phyloP scores from a whole-genome alignment of 2,113 vertebrate genomes.

The Myxocyprinus asiaticus region DNA sequence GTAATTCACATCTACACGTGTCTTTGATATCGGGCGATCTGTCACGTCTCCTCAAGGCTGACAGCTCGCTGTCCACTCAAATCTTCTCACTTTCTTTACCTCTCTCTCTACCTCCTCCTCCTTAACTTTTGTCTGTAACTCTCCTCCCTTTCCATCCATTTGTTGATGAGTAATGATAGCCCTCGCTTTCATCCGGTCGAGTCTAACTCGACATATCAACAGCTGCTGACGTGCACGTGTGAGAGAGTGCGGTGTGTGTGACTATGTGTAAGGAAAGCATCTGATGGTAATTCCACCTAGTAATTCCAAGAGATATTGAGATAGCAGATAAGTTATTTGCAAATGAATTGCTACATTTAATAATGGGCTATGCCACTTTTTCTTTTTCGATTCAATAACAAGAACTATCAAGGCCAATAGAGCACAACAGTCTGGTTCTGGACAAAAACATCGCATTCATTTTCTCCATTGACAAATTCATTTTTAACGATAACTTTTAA shows the following conservation, averaged over 20 bases:
- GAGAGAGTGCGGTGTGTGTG: constrained; percentile 41
- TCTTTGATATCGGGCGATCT: constrained; percentile 67
- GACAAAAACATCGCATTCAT: too few relatives aligned
- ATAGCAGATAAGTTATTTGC: too few relatives aligned
- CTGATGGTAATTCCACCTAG: constrained; percentile 74
- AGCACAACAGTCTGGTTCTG: too few relatives aligned
- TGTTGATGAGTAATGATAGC: constrained; percentile 61
- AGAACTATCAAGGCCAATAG: too few relatives aligned
- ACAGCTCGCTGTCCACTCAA: constrained; percentile 66
- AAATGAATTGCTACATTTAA: too few relatives aligned
- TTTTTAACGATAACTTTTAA: too few relatives aligned
- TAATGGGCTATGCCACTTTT: too few relatives aligned
- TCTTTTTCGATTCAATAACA: too few relatives aligned
- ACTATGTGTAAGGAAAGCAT: constrained; percentile 22
- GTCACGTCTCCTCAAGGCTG: constrained; percentile 66
- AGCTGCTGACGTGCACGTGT: background rate
- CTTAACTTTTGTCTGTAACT: constrained; percentile 51
- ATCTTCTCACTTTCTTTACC: constrained; percentile 60
- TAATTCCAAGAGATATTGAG: constrained; percentile 7
- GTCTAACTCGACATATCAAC: constrained; percentile 43
- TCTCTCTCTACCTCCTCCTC: constrained; percentile 48
- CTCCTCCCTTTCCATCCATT: constrained; percentile 30
- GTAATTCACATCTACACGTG: constrained; percentile 71
- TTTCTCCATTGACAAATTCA: too few relatives aligned
- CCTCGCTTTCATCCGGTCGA: constrained; percentile 53